Evolutionary conservation across 2,113 vertebrate genomes (phyloP).

Genomic region (Prietella phreatophila): DNA sequence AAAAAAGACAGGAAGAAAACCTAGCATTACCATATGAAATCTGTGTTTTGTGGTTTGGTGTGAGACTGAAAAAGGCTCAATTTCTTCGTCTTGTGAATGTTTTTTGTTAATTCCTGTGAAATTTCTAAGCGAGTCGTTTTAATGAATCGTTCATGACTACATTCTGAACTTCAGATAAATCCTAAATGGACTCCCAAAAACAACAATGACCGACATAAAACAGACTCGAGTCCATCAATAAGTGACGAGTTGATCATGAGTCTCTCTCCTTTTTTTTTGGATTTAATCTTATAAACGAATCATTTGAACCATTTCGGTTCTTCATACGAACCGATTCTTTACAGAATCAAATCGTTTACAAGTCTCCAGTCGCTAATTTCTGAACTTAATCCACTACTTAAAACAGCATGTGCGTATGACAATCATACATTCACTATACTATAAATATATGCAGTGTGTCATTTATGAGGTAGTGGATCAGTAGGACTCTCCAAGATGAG

Average conservation of each 20-base stretch:
- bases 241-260: background rate
- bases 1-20: background rate
- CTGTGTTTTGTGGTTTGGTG: background rate
- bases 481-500: background rate
- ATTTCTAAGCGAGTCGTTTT: background rate
- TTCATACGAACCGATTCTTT: background rate
- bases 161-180: background rate
- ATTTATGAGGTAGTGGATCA: background rate
- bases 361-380: background rate
- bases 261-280: background rate
- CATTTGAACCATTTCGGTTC: background rate
- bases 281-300: background rate
- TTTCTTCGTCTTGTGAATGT: background rate
- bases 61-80: background rate
- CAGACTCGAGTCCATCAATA: too few relatives aligned
- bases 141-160: background rate
- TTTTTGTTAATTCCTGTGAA: background rate
- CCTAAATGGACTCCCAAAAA: background rate
- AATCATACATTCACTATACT: background rate
- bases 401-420: background rate
- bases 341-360: background rate
- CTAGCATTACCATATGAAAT: background rate
- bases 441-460: background rate
- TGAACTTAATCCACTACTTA: background rate
- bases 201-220: background rate